These are phyloP conservation scores for Plemyria rubiginata DNA, from an alignment of 2,888 invertebrate species.

Conservation along the genomic window DNA sequence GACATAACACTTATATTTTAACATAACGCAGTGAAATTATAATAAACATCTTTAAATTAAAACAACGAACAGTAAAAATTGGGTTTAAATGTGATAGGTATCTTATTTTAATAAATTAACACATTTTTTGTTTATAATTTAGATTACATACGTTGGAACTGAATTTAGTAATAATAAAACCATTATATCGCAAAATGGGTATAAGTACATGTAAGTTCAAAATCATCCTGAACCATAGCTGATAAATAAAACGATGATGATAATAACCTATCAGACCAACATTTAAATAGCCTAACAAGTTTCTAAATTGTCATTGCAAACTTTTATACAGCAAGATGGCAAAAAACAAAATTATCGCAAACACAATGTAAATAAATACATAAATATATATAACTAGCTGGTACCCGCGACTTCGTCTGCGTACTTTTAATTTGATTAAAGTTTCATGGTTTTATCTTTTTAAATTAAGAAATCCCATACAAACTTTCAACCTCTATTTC, in stretches of 20 bases:
- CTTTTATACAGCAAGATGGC: neutral
- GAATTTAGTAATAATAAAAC: neutral
- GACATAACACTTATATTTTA: conserved; percentile 83
- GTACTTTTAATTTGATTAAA: too few relatives aligned
- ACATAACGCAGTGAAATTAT: conserved; percentile 81
- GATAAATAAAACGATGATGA: neutral
- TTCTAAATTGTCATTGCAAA: neutral
- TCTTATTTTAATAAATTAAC: conserved; percentile 5
- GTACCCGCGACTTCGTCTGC: too few relatives aligned
- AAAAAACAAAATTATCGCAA: neutral
- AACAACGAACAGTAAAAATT: conserved; percentile 73
- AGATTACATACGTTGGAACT: neutral
- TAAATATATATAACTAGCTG: neutral
- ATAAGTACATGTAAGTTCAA: too few relatives aligned
- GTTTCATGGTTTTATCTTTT: too few relatives aligned
- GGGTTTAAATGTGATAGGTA: conserved; percentile 27
- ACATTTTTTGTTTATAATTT: neutral
- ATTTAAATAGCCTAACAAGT: neutral
- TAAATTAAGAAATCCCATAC: too few relatives aligned
- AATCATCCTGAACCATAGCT: neutral
- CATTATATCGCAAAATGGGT: neutral
- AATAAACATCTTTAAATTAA: conserved; percentile 84
- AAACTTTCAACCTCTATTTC: too few relatives aligned
- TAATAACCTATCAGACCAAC: neutral
- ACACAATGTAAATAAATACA: neutral